Conservation (phyloP, 2,888 invertebrate genomes). For the Rhaphigaster nebulosa region DNA sequence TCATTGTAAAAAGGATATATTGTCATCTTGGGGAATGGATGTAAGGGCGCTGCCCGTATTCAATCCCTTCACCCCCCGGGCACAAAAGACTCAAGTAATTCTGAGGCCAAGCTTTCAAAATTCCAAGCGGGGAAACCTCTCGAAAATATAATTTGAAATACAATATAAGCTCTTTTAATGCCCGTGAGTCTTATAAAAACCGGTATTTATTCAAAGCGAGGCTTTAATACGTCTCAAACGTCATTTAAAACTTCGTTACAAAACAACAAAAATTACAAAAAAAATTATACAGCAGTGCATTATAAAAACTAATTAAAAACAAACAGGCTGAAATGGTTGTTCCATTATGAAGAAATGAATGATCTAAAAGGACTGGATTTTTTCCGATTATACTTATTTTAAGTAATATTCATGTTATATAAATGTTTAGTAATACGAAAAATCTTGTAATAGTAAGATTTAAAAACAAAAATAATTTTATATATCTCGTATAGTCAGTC, state of each 20-base stretch:
- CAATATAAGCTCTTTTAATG: slow-evolving; percentile 13
- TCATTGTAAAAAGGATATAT: background rate
- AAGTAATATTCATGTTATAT: no score
- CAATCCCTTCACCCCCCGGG: background rate
- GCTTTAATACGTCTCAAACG: background rate
- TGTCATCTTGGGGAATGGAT: background rate
- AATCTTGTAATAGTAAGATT: no score
- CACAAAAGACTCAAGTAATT: background rate
- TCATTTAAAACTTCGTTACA: background rate
- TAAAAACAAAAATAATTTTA: no score
- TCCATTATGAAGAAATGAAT: no score
- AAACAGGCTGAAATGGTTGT: no score
- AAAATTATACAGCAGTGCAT: no score
- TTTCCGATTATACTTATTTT: no score
- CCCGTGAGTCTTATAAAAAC: background rate
- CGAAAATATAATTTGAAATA: background rate
- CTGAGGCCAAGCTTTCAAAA: background rate
- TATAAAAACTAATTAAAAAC: no score
- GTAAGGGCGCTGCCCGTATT: background rate
- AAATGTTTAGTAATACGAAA: no score
- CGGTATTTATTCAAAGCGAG: background rate
- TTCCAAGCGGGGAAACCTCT: background rate
- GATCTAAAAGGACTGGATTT: no score
- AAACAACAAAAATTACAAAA: no score
- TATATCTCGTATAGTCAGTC: no score